Evolutionary conservation across 2,888 invertebrate species (phyloP), one percentile per base, ranked within the genome.

Genomic region (Coleophora deauratella): DNA sequence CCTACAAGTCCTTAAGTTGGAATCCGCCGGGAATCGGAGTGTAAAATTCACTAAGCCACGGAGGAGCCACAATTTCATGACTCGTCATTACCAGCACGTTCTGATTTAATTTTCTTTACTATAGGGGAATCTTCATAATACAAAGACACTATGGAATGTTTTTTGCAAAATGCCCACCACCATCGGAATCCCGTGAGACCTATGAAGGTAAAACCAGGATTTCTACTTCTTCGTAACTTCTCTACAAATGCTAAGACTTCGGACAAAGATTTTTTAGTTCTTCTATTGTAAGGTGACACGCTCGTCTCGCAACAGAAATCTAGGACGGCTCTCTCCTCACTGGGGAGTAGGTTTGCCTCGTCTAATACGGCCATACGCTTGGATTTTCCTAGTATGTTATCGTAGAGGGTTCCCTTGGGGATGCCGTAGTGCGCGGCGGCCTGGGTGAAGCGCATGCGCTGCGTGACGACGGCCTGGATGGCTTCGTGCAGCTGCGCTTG

Each of bases 141-240:
- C 1, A 78, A 43, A 0, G 92, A 92, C 1, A 91, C 91, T 47
- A 93, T 90, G 42, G 91, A 90, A 74, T 93, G 90, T 61, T 92
- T 92, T 72, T 92, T 92, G 75, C 92, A 92, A 59, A 93, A 93
- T 0, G 92, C 92, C 93, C 93, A 93, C 93, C 93, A 93, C 93
- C 93, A 93, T 10, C 91, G 77, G 58, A 91, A 93, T 1, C 92
- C 92, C 14, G 89, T 88, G n/a, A 91, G 78, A n/a, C 91, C 90
- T 42, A 88, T 86, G 58, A 92, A 91, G 47, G 87, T 72, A 62
- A 92, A 92, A 47, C 81, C 86, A 2, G 91, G 90, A 44, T 91
- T 90, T 46, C 90, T 79, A 31, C 40, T 53, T 33, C 60, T 79
- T 54, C 88, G 79, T 43, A 93, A 63, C 53, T 88, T 89, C 59